These are phyloP conservation scores for Drosophila serrata DNA, from an alignment of 1,140 invertebrate species.

Conservation along the genomic window DNA sequence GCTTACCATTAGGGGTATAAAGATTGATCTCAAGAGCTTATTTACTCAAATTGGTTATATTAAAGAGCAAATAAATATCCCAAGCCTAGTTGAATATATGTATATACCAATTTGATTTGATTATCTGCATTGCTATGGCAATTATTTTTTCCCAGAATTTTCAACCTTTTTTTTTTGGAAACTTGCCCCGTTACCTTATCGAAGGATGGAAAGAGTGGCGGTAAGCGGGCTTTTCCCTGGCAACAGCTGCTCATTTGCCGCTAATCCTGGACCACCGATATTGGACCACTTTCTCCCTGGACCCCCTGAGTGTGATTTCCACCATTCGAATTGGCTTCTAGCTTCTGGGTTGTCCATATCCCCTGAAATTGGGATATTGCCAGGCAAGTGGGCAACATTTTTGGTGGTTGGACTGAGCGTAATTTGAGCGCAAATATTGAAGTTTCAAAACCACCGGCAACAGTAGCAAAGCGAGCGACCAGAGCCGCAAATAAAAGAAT, in stretches of 20 bases:
- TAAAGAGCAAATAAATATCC: not conserved
- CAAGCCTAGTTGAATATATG: too few species aligned
- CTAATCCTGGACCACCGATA: conserved; percentile 42
- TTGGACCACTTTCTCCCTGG: not conserved
- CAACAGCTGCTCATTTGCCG: conserved; percentile 51
- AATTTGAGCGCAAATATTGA: conserved; percentile 76
- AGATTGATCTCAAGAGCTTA: not conserved
- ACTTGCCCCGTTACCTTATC: not conserved
- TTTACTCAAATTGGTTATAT: not conserved
- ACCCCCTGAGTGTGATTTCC: conserved; percentile 9
- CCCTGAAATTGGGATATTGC: conserved; percentile 25
- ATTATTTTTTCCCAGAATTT: not conserved
- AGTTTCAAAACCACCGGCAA: conserved; percentile 62
- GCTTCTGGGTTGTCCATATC: not conserved
- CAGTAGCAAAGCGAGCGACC: conserved; percentile 13
- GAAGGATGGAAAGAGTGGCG: too few species aligned
- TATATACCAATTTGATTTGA: conserved; percentile 29
- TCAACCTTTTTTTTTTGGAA: conserved; percentile 5
- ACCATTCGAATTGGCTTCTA: not conserved
- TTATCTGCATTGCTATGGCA: conserved; percentile 7
- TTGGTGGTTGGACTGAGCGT: conserved; percentile 32
- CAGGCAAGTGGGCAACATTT: conserved; percentile 21
- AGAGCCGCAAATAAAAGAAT: conserved; percentile 60
- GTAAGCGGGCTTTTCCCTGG: not conserved
- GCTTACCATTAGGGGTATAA: too few species aligned